phyloP scores from a whole-genome alignment of 2,113 vertebrate genomes.

The Muntiacus reevesi region DNA sequence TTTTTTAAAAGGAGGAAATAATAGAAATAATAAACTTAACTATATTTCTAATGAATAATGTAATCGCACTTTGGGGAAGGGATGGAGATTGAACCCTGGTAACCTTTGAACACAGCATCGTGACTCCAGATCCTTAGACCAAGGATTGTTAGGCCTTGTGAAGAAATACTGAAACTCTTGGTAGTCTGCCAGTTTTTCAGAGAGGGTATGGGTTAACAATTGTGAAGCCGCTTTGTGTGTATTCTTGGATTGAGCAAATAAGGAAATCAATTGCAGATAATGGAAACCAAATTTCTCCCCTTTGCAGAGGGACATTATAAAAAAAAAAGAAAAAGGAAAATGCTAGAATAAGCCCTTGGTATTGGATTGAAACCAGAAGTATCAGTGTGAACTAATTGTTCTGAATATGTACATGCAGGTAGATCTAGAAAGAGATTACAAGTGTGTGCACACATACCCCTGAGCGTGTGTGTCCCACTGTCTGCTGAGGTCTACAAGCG shows the following conservation, averaged over 20 bases:
- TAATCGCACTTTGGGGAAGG: not conserved
- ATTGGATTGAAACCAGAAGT: not conserved
- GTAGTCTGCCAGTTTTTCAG: not conserved
- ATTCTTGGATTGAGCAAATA: not conserved
- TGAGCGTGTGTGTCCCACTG: accelerated
- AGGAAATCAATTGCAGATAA: not conserved
- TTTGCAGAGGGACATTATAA: not conserved
- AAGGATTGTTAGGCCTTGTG: not conserved
- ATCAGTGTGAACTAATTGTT: not conserved
- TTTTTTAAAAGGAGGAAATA: not conserved
- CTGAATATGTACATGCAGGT: not conserved
- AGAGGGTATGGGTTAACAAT: not conserved
- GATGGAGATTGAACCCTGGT: not conserved
- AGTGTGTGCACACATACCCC: accelerated
- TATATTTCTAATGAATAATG: not conserved
- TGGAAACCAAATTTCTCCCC: not conserved
- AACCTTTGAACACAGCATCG: not conserved
- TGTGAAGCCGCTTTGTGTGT: not conserved
- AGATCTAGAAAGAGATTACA: not conserved
- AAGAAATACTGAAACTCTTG: not conserved
- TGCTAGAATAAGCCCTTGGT: not conserved
- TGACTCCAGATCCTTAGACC: not conserved
- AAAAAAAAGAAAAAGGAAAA: not conserved
- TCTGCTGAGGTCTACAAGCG: not conserved
- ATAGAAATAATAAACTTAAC: not conserved